Conservation (phyloP, 2,113 vertebrate genomes). For the Clinocottus analis region DNA sequence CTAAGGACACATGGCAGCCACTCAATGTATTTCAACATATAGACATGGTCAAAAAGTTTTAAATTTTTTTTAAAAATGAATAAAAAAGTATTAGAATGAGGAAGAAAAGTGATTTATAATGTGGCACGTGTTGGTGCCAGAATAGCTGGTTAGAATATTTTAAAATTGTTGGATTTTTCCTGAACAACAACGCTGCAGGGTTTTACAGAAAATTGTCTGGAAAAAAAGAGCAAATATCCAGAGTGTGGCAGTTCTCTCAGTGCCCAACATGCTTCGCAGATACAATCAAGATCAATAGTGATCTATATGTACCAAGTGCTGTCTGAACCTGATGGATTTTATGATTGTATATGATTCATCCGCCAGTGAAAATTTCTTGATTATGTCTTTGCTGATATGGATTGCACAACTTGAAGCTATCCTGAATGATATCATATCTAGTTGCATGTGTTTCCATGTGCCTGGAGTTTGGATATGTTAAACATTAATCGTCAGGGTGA, state of each 20-base stretch:
- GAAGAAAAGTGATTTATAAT: background rate
- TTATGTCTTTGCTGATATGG: constrained; percentile 29
- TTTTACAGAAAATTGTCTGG: background rate
- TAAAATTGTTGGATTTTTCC: no score
- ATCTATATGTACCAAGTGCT: background rate
- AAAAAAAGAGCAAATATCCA: background rate
- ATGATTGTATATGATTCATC: constrained; percentile 52
- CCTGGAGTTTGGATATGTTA: constrained; percentile 36
- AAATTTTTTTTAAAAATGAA: no score
- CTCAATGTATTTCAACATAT: background rate
- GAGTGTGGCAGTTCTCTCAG: background rate
- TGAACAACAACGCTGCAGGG: no score
- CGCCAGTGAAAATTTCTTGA: constrained; percentile 33
- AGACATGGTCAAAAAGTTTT: no score
- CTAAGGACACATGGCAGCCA: background rate
- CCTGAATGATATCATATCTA: constrained; percentile 36
- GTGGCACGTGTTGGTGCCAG: no score
- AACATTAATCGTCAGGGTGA: constrained; percentile 16
- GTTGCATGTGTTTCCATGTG: constrained; percentile 23
- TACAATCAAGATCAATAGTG: constrained; percentile 26
- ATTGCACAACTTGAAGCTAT: constrained; percentile 27
- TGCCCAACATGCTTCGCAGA: constrained; percentile 19
- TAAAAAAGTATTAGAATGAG: background rate
- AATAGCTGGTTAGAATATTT: no score
- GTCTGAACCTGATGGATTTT: constrained; percentile 26